Base-by-base conservation (phyloP, 2,113 vertebrate genomes). In the Platysternon megacephalum region DNA sequence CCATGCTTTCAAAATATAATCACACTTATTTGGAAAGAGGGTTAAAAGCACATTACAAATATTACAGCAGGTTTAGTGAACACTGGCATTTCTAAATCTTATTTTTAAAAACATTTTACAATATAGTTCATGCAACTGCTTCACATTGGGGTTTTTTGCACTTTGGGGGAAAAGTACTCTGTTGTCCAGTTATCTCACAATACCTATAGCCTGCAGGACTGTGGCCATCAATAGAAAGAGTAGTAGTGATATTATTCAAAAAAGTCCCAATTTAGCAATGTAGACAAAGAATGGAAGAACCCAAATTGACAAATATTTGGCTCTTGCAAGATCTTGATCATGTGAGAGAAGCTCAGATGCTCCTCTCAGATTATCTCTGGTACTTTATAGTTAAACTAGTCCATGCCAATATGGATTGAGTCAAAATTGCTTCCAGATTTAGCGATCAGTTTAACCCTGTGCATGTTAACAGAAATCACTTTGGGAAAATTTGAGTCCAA, bases 381-480 rank as follows among this genome's bases (percentile, higher is more conserved):
- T 46, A 46, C 44, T 46, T 46, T 46, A 46, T 51, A 55, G 58
- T 58, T 53, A 44, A 5, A 82, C 68, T 46, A 51, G 53, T 85
- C 4, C 82, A 35, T 17, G 4, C 14, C 65, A 81, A 39, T n/a
- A 79, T 5, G 76, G 72, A 44, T 78, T 8, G 22, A 90, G 85
- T 86, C 39, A 86, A 89, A 95, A 85, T 85, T 35, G 46, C 46
- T 95, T 95, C 35, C 4, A 2, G 22, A 22, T 85, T 94, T 87
- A 53, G 78, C 58, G 83, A 51, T 65, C 86, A 46, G 89, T 90
- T 96, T 94, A 51, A 91, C 92, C 86, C 88, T 86, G 79, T 6
- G 10, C 94, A 52, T 89, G 46, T 87, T 87, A 92, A 44, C 89
- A 93, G 58, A 93, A 91, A 52, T 72, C 84, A 93, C 55, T 91